phyloP scores from a whole-genome alignment of 2,888 invertebrate species.

The Agrochola macilenta region DNA sequence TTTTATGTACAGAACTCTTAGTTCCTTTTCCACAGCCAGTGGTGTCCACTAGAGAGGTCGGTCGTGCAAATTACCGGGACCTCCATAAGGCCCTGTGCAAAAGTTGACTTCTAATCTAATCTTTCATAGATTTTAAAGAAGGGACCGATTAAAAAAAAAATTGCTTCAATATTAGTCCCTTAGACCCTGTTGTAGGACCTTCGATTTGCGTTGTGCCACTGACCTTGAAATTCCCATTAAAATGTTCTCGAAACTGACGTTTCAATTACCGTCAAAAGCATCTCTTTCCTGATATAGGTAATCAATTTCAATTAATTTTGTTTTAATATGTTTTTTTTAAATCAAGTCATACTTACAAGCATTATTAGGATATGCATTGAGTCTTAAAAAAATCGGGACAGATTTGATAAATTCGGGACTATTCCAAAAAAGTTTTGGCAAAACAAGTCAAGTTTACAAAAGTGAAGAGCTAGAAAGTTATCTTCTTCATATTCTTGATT shows the following conservation, averaged over 20 bases:
- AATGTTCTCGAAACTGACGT: not conserved
- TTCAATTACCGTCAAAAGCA: not conserved
- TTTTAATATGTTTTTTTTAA: not conserved
- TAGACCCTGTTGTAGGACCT: not conserved
- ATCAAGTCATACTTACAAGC: not conserved
- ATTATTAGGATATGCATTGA: not conserved
- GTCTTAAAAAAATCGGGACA: not conserved
- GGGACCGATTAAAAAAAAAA: not conserved
- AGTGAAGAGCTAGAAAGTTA: not conserved
- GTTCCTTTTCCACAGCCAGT: constrained; percentile 32
- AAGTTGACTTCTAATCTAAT: too few relatives aligned
- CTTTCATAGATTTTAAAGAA: not conserved
- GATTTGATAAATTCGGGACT: not conserved
- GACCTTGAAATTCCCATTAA: not conserved
- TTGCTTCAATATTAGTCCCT: not conserved
- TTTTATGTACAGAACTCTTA: constrained; percentile 56
- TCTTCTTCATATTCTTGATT: constrained; percentile 21
- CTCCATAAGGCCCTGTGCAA: not conserved
- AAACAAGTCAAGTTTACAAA: constrained; percentile 7
- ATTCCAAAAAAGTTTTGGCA: not conserved
- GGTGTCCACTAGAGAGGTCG: not conserved
- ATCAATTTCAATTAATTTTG: too few relatives aligned
- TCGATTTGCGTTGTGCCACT: not conserved
- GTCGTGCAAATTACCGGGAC: too few relatives aligned
- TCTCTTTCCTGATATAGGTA: not conserved